phyloP scores from a whole-genome alignment of 2,888 invertebrate species.

The Deilephila porcellus region DNA sequence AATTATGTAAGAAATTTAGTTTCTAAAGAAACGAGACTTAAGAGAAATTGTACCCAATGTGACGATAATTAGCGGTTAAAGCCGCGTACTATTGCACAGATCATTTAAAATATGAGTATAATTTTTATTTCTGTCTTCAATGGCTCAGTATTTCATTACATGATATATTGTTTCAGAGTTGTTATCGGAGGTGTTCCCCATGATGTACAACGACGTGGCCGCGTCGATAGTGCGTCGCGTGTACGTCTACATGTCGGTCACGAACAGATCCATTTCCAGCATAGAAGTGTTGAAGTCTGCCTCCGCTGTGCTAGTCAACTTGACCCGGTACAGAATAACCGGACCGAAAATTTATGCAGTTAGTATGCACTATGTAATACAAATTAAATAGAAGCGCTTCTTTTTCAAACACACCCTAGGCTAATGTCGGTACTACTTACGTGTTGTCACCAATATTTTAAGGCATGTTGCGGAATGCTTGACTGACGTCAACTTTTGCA shows the following conservation, averaged over 20 bases:
- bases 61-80: too few species aligned
- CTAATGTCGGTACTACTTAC: too few species aligned
- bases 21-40: too few species aligned
- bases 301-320: constrained; percentile 86
- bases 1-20: too few species aligned
- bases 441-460: too few species aligned
- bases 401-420: too few species aligned
- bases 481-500: too few species aligned
- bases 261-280: constrained; percentile 86
- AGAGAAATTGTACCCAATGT: too few species aligned
- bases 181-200: constrained; percentile 75
- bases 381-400: background rate
- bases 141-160: too few species aligned
- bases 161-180: constrained; percentile 60
- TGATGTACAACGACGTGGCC: constrained; percentile 70
- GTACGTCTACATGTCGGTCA: constrained; percentile 71
- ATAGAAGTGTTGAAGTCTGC: constrained; percentile 82
- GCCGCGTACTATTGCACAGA: background rate
- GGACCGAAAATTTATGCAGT: constrained; percentile 86
- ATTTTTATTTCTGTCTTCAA: too few species aligned
- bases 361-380: constrained; percentile 38
- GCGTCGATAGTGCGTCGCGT: constrained; percentile 64
- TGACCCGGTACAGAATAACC: constrained; percentile 86
- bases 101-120: too few species aligned
- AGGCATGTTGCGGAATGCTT: too few species aligned